A percentile compares a stretch with the other conserved stretches of the same genome.
Evolutionary conservation across 92 coral and sea anemone species (phyloP).

Genomic region (Paragorgia papillata): DNA sequence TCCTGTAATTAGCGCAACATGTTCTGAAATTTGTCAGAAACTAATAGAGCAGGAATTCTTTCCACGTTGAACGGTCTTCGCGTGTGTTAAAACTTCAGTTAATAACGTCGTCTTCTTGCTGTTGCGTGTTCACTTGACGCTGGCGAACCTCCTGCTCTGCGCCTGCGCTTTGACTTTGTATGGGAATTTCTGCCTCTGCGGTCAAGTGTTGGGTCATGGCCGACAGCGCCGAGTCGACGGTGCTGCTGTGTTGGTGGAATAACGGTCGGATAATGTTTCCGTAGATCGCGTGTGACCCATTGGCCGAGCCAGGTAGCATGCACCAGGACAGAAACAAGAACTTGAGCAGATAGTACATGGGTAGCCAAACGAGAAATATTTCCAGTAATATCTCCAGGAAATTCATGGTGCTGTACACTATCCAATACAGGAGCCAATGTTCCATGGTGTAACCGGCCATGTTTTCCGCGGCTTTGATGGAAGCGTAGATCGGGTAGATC

Average conservation of each 20-base stretch:
- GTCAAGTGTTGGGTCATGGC: constrained; percentile 72
- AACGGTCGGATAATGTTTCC: constrained; percentile 74
- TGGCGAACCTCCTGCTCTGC: not conserved
- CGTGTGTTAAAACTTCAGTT: too few species aligned
- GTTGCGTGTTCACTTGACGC: not conserved
- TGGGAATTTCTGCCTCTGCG: constrained; percentile 3
- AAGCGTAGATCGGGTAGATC: constrained; percentile 83
- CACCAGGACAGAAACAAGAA: constrained; percentile 87
- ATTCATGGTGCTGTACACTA: constrained; percentile 76
- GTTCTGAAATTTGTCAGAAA: too few species aligned
- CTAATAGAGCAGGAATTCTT: too few species aligned
- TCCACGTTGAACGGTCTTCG: too few species aligned
- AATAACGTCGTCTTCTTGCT: not conserved
- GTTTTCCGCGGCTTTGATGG: constrained; percentile 82
- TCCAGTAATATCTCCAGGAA: constrained; percentile 76
- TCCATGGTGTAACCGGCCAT: constrained; percentile 55
- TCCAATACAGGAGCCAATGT: constrained; percentile 95
- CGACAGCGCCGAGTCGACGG: constrained; percentile 73
- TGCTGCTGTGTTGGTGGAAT: constrained; percentile 77
- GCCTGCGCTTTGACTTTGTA: not conserved
- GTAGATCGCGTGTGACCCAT: constrained; percentile 78
- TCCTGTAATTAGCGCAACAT: too few species aligned
- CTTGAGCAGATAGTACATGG: constrained; percentile 82
- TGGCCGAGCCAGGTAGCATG: constrained; percentile 84
- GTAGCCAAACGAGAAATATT: constrained; percentile 84